phyloP scores from a whole-genome alignment of 2,113 vertebrate genomes.

The Rhynchomys soricoides region DNA sequence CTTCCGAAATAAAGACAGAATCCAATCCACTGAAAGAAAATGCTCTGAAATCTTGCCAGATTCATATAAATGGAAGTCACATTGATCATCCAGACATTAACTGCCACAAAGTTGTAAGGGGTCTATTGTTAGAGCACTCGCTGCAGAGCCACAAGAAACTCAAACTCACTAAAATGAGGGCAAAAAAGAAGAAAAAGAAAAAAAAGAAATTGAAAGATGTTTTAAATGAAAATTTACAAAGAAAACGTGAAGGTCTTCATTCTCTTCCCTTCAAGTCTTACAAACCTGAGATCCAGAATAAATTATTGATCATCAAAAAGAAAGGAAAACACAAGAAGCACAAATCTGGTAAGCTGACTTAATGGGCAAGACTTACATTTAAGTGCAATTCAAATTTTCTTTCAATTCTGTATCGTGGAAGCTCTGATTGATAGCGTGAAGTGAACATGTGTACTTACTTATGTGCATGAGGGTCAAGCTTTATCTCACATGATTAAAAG shows the following conservation, averaged over 20 bases:
- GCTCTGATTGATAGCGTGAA: conserved; percentile 34
- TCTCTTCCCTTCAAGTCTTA: conserved; percentile 87
- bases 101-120: conserved; percentile 81
- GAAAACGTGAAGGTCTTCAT: conserved; percentile 87
- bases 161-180: conserved; percentile 84
- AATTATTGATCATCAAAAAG: conserved; percentile 89
- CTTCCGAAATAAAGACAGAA: conserved; percentile 81
- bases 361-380: not conserved
- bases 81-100: conserved; percentile 82
- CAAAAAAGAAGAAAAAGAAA: conserved; percentile 94
- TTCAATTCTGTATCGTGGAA: not conserved
- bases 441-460: not conserved
- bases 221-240: conserved; percentile 86
- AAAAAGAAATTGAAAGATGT: conserved; percentile 92
- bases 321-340: conserved; percentile 94
- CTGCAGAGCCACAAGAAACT: conserved; percentile 81
- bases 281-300: conserved; percentile 88
- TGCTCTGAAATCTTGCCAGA: conserved; percentile 85
- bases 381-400: conserved; percentile 32
- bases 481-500: conserved; percentile 38
- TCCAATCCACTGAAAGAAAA: conserved; percentile 82
- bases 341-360: conserved; percentile 90
- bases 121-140: conserved; percentile 78
- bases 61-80: conserved; percentile 84
- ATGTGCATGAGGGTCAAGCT: not conserved